Conservation (phyloP, 2,113 vertebrate species). For the Morphnarchus princeps region DNA sequence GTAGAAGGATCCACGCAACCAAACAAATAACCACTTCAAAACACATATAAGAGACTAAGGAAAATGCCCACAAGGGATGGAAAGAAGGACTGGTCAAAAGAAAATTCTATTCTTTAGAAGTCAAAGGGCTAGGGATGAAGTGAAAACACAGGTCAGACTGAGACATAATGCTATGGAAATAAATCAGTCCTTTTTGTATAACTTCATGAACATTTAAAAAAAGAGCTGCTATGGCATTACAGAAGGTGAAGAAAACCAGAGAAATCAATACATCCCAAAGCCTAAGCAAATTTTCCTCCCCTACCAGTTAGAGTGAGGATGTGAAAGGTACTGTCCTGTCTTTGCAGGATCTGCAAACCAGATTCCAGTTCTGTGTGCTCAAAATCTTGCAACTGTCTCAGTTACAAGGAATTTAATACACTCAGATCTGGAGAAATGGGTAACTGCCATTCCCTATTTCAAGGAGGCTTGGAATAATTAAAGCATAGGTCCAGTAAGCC, state of each 20-base stretch:
- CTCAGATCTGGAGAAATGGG: fast-evolving
- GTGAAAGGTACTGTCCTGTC: background rate
- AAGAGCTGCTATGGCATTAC: background rate
- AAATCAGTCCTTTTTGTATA: background rate
- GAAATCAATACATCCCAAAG: background rate
- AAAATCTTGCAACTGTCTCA: background rate
- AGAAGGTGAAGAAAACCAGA: background rate
- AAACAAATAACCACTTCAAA: background rate
- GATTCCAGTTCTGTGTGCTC: background rate
- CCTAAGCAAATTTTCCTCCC: background rate
- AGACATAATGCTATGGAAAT: background rate
- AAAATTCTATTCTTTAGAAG: background rate
- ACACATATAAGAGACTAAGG: background rate
- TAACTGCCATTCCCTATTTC: fast-evolving
- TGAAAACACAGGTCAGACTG: background rate
- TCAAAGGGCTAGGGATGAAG: background rate
- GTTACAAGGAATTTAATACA: background rate
- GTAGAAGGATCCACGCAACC: background rate
- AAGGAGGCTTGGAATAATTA: background rate
- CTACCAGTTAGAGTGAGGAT: background rate
- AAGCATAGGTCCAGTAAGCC: fast-evolving
- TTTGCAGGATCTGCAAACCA: background rate
- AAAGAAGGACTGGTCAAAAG: background rate
- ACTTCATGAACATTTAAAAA: background rate
- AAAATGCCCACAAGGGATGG: background rate